Percentiles rank a stretch among this genome's conserved stretches.
Evolutionary conservation across 1,140 invertebrate species (phyloP).

Genomic region (Megalopta genalis): DNA sequence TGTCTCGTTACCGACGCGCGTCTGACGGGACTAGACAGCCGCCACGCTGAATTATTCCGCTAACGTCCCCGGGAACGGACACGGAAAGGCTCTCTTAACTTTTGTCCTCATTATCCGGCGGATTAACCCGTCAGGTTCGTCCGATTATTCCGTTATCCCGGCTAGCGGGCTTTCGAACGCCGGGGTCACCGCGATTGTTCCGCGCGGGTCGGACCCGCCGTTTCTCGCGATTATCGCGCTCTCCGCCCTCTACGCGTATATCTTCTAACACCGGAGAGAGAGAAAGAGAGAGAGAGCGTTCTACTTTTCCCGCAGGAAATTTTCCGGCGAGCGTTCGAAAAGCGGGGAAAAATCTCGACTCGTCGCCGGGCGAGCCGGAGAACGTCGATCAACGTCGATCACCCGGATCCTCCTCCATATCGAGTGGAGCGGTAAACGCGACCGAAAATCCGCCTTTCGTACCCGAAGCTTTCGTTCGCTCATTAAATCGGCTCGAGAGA

Average conservation of each 20-base stretch:
- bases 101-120: conserved; percentile 45
- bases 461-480: conserved; percentile 4
- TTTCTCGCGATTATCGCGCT: not conserved
- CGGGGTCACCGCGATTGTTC: not conserved
- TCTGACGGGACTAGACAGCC: conserved; percentile 48
- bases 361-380: not conserved
- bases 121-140: conserved; percentile 38
- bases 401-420: conserved; percentile 1
- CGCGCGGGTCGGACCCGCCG: not conserved
- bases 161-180: not conserved
- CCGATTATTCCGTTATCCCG: conserved; percentile 38
- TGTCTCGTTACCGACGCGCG: conserved; percentile 49
- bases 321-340: no score
- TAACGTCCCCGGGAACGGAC: conserved; percentile 47
- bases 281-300: no score
- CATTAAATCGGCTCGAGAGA: conserved; percentile 42
- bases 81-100: conserved; percentile 42
- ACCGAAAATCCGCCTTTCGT: conserved; percentile 31
- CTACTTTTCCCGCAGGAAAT: not conserved
- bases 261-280: no score
- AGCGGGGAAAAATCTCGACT: no score
- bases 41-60: conserved; percentile 58
- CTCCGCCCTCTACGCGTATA: no score
- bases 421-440: conserved; percentile 18
- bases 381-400: not conserved